Conservation (phyloP, 2,797 vertebrate genomes). For the Sebastes steindachneri region DNA sequence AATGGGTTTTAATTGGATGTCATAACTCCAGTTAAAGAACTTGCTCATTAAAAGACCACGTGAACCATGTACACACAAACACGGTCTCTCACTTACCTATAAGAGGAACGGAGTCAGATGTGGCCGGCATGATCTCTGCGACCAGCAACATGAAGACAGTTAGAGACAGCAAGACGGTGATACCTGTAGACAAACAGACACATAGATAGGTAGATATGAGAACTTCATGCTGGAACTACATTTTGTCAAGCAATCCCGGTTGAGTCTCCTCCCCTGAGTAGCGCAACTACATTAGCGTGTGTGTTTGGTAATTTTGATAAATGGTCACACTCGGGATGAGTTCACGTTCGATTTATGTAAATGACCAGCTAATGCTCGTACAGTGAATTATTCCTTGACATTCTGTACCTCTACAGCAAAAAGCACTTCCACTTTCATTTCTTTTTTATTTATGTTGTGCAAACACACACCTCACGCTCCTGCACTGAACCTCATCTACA, state of each 20-base stretch:
- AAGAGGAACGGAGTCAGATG: slow-evolving; percentile 86
- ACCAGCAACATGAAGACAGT: slow-evolving; percentile 88
- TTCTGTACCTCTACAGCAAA: slow-evolving; percentile 50
- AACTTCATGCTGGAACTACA: not conserved
- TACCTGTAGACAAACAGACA: slow-evolving; percentile 66
- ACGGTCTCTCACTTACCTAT: slow-evolving; percentile 74
- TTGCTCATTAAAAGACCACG: not conserved
- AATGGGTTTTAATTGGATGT: not conserved
- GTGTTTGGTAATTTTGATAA: slow-evolving; percentile 56
- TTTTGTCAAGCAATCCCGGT: not conserved
- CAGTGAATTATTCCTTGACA: slow-evolving; percentile 60
- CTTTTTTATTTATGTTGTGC: slow-evolving; percentile 12
- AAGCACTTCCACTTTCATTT: slow-evolving; percentile 10
- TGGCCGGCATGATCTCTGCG: slow-evolving; percentile 87
- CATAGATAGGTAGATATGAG: not conserved
- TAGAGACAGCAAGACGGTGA: slow-evolving; percentile 85
- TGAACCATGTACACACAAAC: not conserved
- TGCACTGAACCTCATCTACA: slow-evolving; percentile 11
- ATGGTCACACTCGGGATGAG: slow-evolving; percentile 42
- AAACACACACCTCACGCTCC: slow-evolving; percentile 9
- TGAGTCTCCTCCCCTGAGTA: not conserved
- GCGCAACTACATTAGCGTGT: not conserved
- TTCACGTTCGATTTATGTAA: slow-evolving; percentile 69
- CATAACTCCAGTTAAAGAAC: not conserved
- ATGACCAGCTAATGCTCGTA: slow-evolving; percentile 42